Evolutionary conservation across 2,888 invertebrate species (phyloP), one percentile per base, ranked within the genome.

Genomic region (Erebia palarica): DNA sequence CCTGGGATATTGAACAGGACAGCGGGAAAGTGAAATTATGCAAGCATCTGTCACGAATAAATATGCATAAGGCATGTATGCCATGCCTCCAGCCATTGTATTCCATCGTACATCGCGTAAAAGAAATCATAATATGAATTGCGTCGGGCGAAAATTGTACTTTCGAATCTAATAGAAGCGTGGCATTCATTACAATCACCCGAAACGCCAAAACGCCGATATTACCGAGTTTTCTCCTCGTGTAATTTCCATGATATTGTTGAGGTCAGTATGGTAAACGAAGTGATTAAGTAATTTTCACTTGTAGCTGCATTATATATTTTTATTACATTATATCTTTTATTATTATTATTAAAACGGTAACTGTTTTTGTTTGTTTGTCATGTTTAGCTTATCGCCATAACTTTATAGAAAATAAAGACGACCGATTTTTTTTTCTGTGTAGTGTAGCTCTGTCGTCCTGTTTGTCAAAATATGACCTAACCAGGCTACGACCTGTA

Each of bases 151-250:
- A 73, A 75, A 74, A 72, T 69, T 63, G 69, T 14, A 69, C 75
- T 75, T 75, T 75, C 75, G 44, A 65, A 73, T 70, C 61, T 73
- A 73, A 73, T 69, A 69, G 71, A 68, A 60, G 71, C 65, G 70
- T 71, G 63, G 73, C 67, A 63, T 73, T 72, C 73, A 73, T 72
- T 68, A 66, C 66, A 74, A 75, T 76, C 70, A 70, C 63, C 68
- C 72, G 72, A 67, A 70, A 67, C 42, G 65, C 44, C 55, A 67
- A 67, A 68, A 74, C 55, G 61, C 18, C 55, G 69, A 67, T 67
- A 75, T 75, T 78, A 64, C 70, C 70, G 44, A 36, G 63, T 63
- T 60, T 71, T 75, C 76, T 76, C 76, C 74, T 75, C 76, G 72
- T 47, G 71, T 73, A 73, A 75, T 73, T 70, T 76, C 71, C 71